Evolutionary conservation across 2,797 vertebrate species (phyloP), one percentile per base, ranked within the genome.

Genomic region (Paratrypauchen microcephalus): DNA sequence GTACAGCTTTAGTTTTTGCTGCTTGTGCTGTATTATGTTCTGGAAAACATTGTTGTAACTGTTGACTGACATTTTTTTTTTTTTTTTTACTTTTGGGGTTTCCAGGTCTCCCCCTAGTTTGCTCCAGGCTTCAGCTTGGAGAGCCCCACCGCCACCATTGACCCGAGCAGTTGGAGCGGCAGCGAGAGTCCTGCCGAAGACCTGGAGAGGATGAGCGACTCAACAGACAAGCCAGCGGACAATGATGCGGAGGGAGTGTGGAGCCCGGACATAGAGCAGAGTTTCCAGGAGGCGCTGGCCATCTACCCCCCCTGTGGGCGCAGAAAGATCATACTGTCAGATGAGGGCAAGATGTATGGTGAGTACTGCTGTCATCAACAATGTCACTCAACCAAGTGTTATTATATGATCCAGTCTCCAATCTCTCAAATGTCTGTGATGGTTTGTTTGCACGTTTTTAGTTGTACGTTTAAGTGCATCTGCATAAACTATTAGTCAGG

Each of bases 331-430:
- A 99, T 99, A 91, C 94, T 99, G 78, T 99, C 98, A 32, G 98
- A 99, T 69, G 98, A 99, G 93, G 98, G 98, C 87, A 99, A 99
- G 94, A 99, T 99, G 98, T 99, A 99, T 93, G 98, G 98, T 99
- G 93, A 97, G 98, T 96, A 72, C 66, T 70, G 50, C 71, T 64
- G 41, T 68, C 11, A 61, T 57, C 55, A 6, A 41, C 23, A 26
- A 61, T 39, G 32, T 41, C n/a, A 61, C 59, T 61, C 59, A 61
- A n/a, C 59, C n/a, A 60, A 60, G 59, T 61, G 65, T 70, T 67
- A 21, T 36, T 64, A 65, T 41, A 69, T 83, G 80, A 76, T 57
- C 70, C 66, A 39, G 41, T 74, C 68, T 72, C 66, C 72, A 41
- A 80, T 79, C 71, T 69, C 41, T 72, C 74, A 78, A 72, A 66